These are phyloP conservation scores for Polyommatus icarus DNA, from an alignment of 2,888 invertebrate species.

Conservation along the genomic window DNA sequence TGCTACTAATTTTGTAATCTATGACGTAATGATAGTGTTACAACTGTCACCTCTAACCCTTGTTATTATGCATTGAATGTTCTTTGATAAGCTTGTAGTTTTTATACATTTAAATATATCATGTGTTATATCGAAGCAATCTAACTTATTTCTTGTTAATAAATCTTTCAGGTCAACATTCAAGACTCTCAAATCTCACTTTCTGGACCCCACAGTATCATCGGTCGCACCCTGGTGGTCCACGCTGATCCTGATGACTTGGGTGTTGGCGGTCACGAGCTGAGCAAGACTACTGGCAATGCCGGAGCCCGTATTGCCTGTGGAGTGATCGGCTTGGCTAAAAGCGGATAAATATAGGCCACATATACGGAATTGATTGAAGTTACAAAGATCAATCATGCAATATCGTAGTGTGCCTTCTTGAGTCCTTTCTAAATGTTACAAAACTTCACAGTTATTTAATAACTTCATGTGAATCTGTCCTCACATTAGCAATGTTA, in stretches of 20 bases:
- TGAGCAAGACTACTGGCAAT: slow-evolving; percentile 96
- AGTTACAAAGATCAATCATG: neutral
- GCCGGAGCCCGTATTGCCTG: slow-evolving; percentile 95
- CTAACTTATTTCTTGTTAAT: neutral
- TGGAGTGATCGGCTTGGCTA: slow-evolving; percentile 90
- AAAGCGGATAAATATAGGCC: slow-evolving; percentile 38
- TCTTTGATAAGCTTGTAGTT: neutral
- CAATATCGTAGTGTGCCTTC: slow-evolving; percentile 22
- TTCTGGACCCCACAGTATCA: slow-evolving; percentile 85
- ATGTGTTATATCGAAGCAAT: neutral
- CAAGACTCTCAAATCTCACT: slow-evolving; percentile 68
- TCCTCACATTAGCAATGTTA: slow-evolving; percentile 22
- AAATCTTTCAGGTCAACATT: slow-evolving; percentile 59
- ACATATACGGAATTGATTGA: neutral
- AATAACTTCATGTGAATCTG: neutral
- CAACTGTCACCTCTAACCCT: slow-evolving; percentile 13
- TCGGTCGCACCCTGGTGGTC: slow-evolving; percentile 93
- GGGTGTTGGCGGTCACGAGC: slow-evolving; percentile 94
- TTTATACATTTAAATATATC: neutral
- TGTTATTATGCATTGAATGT: slow-evolving; percentile 3
- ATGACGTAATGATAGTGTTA: neutral
- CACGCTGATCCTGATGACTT: slow-evolving; percentile 97
- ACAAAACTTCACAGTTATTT: neutral
- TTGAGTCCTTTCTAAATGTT: slow-evolving; percentile 1
- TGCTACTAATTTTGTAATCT: neutral